These are phyloP conservation scores for Brachypterus glaber DNA, from an alignment of 2,888 invertebrate genomes.

Conservation along the genomic window DNA sequence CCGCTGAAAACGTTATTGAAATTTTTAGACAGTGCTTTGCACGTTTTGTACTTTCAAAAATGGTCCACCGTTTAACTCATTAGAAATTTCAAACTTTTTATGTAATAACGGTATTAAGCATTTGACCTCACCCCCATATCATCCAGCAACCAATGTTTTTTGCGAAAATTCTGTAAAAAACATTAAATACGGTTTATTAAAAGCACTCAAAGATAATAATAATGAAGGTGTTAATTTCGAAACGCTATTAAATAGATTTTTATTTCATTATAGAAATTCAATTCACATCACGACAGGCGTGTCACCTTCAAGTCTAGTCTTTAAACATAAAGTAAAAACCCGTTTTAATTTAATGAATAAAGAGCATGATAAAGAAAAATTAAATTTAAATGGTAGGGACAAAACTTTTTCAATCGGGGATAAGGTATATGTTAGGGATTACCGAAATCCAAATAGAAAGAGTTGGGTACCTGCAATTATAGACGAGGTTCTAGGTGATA, in stretches of 20 bases:
- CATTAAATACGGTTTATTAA: too few relatives aligned
- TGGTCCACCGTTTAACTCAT: conserved; percentile 22
- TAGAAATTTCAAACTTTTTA: conserved; percentile 21
- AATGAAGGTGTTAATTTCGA: conserved; percentile 7
- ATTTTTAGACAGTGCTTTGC: conserved; percentile 22
- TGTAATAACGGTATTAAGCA: conserved; percentile 20
- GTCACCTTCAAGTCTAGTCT: conserved; percentile 11
- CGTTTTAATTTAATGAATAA: conserved; percentile 13
- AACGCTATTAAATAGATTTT: conserved; percentile 8
- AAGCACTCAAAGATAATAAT: conserved; percentile 9
- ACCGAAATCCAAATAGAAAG: conserved; percentile 12
- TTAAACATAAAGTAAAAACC: conserved; percentile 11
- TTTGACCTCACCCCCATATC: conserved; percentile 20
- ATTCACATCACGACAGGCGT: conserved; percentile 12
- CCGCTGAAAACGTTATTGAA: conserved; percentile 9
- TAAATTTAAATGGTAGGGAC: conserved; percentile 1
- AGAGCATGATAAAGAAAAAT: conserved; percentile 12
- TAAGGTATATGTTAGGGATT: conserved; percentile 8
- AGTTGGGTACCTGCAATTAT: conserved; percentile 8
- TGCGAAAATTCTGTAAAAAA: conserved; percentile 17
- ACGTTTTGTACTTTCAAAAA: conserved; percentile 24
- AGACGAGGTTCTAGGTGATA: conserved; percentile 13
- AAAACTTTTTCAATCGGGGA: conserved; percentile 9
- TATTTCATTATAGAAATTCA: conserved; percentile 16
- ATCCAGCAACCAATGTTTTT: conserved; percentile 16